Evolutionary conservation across 2,113 vertebrate genomes (phyloP).

Genomic region (Ia io): DNA sequence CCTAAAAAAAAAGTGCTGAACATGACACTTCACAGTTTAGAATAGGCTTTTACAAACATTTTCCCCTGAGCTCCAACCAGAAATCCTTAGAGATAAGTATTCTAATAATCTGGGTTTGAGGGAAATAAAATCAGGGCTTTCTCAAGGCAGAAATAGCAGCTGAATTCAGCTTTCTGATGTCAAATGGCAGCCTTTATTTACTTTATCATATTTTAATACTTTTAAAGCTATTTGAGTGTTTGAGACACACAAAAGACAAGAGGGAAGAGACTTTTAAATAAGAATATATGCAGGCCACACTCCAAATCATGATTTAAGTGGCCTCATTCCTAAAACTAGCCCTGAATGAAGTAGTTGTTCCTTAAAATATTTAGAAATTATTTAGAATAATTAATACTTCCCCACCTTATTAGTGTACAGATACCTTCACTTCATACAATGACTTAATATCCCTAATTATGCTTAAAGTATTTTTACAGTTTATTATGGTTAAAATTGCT

Average conservation of each 20-base stretch:
- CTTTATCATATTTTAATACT: neutral
- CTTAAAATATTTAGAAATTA: neutral
- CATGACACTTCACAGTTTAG: neutral
- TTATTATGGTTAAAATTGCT: slow-evolving; percentile 9
- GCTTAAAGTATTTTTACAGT: neutral
- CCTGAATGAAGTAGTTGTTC: neutral
- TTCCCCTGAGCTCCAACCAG: neutral
- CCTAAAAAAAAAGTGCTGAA: neutral
- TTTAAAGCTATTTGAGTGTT: neutral
- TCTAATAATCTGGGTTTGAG: neutral
- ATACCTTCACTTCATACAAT: neutral
- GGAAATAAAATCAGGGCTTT: neutral
- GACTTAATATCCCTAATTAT: neutral
- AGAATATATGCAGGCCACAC: neutral
- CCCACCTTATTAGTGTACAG: neutral
- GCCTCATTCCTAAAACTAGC: neutral
- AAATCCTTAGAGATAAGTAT: neutral
- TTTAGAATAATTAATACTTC: neutral
- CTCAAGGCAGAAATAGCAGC: neutral
- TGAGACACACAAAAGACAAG: neutral
- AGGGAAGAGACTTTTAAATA: neutral
- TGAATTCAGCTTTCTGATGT: neutral
- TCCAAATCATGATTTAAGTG: neutral
- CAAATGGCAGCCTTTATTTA: neutral
- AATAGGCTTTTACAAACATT: neutral